phyloP scores from a whole-genome alignment of 2,888 invertebrate species.

The Baronia brevicornis region DNA sequence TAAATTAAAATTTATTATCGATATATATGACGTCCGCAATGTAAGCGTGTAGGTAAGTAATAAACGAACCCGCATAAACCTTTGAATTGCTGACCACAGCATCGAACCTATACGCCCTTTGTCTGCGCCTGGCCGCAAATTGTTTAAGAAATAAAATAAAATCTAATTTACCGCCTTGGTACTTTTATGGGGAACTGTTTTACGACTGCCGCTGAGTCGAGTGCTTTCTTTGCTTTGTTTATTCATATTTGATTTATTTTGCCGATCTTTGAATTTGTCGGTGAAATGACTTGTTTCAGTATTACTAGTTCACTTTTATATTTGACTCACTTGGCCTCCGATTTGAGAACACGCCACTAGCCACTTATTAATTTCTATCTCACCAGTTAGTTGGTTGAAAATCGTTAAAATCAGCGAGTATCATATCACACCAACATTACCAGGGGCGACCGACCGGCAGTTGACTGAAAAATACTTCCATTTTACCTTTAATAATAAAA shows the following conservation, averaged over 20 bases:
- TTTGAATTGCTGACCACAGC: slow-evolving; percentile 71
- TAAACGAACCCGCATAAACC: slow-evolving; percentile 72
- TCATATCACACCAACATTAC: no score
- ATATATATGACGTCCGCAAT: slow-evolving; percentile 29
- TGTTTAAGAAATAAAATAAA: slow-evolving; percentile 74
- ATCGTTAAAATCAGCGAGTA: no score
- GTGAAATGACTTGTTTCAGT: slow-evolving; percentile 2
- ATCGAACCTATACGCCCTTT: slow-evolving; percentile 67
- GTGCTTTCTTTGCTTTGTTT: slow-evolving; percentile 58
- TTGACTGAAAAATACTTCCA: no score
- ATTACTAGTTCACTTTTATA: no score
- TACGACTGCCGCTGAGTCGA: slow-evolving; percentile 57
- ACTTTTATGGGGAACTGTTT: slow-evolving; percentile 66
- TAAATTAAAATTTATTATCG: slow-evolving; percentile 22
- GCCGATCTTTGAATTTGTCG: slow-evolving; percentile 27
- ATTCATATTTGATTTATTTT: slow-evolving; percentile 46
- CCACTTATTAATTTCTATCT: no score
- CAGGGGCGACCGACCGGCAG: no score
- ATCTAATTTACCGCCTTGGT: slow-evolving; percentile 70
- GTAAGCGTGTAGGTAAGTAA: slow-evolving; percentile 51
- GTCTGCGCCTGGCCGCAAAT: slow-evolving; percentile 66
- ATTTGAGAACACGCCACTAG: no score
- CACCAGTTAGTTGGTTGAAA: no score
- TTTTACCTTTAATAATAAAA: no score
- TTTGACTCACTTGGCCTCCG: no score